Evolutionary conservation across 1,140 invertebrate species (phyloP).

Genomic region (Drosophila ogumai): DNA sequence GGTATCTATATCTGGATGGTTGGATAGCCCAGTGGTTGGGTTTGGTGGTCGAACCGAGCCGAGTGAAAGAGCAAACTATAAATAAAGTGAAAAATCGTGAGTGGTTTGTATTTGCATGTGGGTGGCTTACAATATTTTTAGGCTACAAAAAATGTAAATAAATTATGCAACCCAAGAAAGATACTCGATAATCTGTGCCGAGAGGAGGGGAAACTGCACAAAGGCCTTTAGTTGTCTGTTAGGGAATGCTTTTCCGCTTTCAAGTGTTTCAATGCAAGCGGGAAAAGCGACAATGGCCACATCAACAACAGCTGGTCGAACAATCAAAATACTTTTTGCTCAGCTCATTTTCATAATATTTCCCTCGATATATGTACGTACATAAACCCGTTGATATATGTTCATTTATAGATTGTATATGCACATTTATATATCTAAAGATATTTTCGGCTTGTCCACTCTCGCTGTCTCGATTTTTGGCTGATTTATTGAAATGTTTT

Average conservation of each 20-base stretch:
- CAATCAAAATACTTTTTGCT: conserved; percentile 19
- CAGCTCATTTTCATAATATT: conserved; percentile 30
- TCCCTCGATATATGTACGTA: neutral
- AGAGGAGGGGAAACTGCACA: neutral
- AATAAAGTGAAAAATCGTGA: conserved; percentile 47
- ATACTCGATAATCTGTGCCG: neutral
- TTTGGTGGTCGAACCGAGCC: neutral
- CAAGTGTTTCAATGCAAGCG: neutral
- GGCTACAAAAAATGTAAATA: conserved; percentile 16
- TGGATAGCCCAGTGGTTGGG: neutral
- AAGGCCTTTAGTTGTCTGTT: conserved; percentile 1
- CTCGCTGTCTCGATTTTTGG: conserved; percentile 20
- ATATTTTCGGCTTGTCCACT: conserved; percentile 48
- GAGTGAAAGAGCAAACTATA: conserved; percentile 40
- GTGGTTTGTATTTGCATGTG: conserved; percentile 28
- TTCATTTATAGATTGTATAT: conserved; percentile 47
- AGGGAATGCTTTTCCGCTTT: neutral
- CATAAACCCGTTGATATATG: conserved; percentile 16
- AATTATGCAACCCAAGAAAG: conserved; percentile 35
- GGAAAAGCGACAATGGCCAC: conserved; percentile 9
- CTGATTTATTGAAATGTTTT: conserved; percentile 64
- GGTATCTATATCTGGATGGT: neutral
- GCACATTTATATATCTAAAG: conserved; percentile 25
- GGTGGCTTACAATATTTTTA: conserved; percentile 45
- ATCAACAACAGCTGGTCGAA: conserved; percentile 39